Evolutionary conservation across 2,888 invertebrate species (phyloP).

Genomic region (Digitonthophagus gazella): DNA sequence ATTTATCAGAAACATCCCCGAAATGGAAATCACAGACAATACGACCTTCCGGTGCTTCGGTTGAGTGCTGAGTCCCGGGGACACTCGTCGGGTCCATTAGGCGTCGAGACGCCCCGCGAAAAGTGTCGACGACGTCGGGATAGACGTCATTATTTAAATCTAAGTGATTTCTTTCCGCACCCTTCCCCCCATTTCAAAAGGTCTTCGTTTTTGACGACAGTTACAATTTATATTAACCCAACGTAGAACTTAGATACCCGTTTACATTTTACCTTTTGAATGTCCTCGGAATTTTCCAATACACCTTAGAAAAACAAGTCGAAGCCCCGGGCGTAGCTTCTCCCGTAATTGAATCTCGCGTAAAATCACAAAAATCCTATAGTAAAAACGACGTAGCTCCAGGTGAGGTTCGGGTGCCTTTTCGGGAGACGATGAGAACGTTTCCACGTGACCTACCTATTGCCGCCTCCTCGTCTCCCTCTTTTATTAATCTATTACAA

Average conservation of each 20-base stretch:
- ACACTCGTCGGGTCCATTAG: slow-evolving; percentile 47
- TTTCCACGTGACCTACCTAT: slow-evolving; percentile 31
- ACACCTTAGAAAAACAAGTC: neutral
- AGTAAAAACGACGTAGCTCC: neutral
- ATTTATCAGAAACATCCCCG: slow-evolving; percentile 40
- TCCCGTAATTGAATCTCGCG: slow-evolving; percentile 4
- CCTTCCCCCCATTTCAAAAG: too few species aligned
- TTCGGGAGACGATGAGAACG: slow-evolving; percentile 1
- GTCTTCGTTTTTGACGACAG: too few species aligned
- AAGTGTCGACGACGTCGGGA: slow-evolving; percentile 32
- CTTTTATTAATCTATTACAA: slow-evolving; percentile 48
- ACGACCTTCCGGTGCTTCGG: too few species aligned
- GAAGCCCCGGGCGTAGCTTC: neutral
- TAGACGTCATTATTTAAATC: slow-evolving; percentile 46
- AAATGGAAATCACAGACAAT: slow-evolving; percentile 44
- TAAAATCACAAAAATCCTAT: slow-evolving; percentile 1
- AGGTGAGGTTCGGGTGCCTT: neutral
- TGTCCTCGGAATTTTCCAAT: slow-evolving; percentile 6
- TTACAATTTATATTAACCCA: neutral
- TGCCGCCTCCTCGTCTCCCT: slow-evolving; percentile 37
- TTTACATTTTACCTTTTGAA: slow-evolving; percentile 28
- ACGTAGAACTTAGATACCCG: too few species aligned
- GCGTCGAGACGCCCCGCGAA: slow-evolving; percentile 36
- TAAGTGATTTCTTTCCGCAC: slow-evolving; percentile 37
- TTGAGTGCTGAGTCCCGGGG: slow-evolving; percentile 46